phyloP scores from a whole-genome alignment of 2,888 invertebrate genomes.

The Acleris sparsana region DNA sequence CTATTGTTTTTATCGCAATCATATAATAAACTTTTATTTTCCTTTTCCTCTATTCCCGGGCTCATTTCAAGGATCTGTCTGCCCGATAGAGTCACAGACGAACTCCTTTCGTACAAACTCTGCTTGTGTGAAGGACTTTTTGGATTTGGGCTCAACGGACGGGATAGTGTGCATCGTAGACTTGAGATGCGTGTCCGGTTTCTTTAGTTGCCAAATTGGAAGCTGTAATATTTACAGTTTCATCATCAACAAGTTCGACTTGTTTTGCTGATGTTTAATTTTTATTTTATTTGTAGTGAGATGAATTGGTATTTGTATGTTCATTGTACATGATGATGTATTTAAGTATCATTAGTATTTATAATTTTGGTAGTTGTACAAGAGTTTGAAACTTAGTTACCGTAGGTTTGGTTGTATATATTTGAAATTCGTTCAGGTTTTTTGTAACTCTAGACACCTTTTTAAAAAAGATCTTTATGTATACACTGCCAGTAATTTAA shows the following conservation, averaged over 20 bases:
- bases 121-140: too few relatives aligned
- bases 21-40: conserved; percentile 48
- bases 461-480: conserved; percentile 2
- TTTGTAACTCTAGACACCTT: conserved; percentile 1
- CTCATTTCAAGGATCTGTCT: conserved; percentile 15
- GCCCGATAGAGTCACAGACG: background rate
- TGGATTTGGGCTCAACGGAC: too few relatives aligned
- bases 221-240: conserved; percentile 43
- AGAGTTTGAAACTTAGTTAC: conserved; percentile 32
- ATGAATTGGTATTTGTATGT: conserved; percentile 23
- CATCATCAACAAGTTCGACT: conserved; percentile 33
- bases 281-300: conserved; percentile 26
- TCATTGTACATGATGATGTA: conserved; percentile 14
- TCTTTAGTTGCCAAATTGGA: conserved; percentile 34
- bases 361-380: conserved; percentile 17
- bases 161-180: background rate
- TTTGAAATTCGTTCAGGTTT: conserved; percentile 24
- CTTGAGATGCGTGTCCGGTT: conserved; percentile 17
- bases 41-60: conserved; percentile 25
- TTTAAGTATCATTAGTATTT: conserved; percentile 25
- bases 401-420: conserved; percentile 34
- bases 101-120: too few relatives aligned
- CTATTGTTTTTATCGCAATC: conserved; percentile 61
- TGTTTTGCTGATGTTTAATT: conserved; percentile 30
- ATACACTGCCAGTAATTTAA: conserved; percentile 35